Evolutionary conservation across 1,140 invertebrate species (phyloP).

Genomic region (Schmidtea mediterranea): DNA sequence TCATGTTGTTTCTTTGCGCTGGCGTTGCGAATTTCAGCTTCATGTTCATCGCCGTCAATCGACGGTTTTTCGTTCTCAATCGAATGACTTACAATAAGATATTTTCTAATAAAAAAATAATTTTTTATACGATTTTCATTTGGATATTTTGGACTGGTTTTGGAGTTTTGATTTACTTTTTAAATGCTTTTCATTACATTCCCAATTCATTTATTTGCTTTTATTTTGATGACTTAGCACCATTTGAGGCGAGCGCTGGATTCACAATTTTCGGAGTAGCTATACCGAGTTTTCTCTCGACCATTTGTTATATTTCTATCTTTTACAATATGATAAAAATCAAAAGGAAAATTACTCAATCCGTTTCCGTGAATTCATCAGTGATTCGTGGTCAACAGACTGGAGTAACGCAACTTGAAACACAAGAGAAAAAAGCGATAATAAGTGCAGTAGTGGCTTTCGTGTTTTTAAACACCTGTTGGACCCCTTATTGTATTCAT

Average conservation of each 20-base stretch:
- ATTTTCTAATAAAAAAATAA: neutral
- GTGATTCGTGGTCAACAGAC: no score
- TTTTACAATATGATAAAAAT: conserved; percentile 1
- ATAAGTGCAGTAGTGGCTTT: neutral
- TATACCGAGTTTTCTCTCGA: neutral
- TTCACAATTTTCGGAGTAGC: neutral
- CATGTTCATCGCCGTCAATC: neutral
- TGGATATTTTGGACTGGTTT: conserved; percentile 2
- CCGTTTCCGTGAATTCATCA: neutral
- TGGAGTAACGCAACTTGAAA: neutral
- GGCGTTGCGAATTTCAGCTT: conserved; percentile 1
- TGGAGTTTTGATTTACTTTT: neutral
- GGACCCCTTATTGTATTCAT: neutral
- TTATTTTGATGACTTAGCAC: neutral
- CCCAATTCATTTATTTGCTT: neutral
- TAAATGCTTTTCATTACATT: neutral
- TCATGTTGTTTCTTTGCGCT: neutral
- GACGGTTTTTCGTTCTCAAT: neutral
- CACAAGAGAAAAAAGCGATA: neutral
- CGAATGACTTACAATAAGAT: neutral
- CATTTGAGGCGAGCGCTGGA: neutral
- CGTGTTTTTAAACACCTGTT: neutral
- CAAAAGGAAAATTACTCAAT: neutral
- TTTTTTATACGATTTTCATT: neutral
- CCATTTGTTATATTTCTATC: neutral